Conservation (phyloP, 2,113 vertebrate genomes). For the Trematomus loennbergii region DNA sequence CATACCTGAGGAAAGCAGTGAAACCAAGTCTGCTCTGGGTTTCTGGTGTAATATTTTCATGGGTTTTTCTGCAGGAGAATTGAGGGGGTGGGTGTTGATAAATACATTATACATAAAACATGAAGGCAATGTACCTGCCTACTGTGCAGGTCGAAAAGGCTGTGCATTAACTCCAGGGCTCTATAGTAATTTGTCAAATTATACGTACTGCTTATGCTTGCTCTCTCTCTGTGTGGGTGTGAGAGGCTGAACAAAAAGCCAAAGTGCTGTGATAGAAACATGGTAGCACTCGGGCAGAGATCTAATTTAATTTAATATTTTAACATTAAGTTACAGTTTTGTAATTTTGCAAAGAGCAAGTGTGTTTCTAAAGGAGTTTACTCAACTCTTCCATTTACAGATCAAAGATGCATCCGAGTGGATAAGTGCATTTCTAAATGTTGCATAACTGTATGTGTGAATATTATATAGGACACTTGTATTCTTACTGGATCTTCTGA, state of each 20-base stretch:
- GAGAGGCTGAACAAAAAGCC: not conserved
- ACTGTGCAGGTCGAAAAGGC: constrained; percentile 49
- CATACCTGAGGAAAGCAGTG: constrained; percentile 10
- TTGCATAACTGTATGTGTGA: not conserved
- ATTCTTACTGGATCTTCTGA: not conserved
- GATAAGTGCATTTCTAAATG: not conserved
- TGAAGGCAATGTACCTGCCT: constrained; percentile 60
- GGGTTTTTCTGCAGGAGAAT: constrained; percentile 47
- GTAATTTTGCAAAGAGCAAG: too few relatives aligned
- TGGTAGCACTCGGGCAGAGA: not conserved
- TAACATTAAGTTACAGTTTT: not conserved
- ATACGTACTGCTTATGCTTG: constrained; percentile 44
- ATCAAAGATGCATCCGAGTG: not conserved
- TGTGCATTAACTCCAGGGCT: constrained; percentile 41
- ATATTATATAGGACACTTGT: not conserved
- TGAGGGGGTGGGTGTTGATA: constrained; percentile 51
- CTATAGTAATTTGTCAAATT: constrained; percentile 65
- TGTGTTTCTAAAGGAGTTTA: not conserved
- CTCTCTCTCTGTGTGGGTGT: constrained; percentile 27
- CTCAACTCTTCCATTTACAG: not conserved
- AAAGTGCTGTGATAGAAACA: not conserved
- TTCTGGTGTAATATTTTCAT: constrained; percentile 49
- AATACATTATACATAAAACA: constrained; percentile 74
- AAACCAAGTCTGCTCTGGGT: constrained; percentile 31
- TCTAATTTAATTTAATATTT: not conserved